A percentile compares a stretch with the other conserved stretches of the same genome.
phyloP scores from a whole-genome alignment of 1,140 invertebrate genomes.

The Macrostomum lignano region DNA sequence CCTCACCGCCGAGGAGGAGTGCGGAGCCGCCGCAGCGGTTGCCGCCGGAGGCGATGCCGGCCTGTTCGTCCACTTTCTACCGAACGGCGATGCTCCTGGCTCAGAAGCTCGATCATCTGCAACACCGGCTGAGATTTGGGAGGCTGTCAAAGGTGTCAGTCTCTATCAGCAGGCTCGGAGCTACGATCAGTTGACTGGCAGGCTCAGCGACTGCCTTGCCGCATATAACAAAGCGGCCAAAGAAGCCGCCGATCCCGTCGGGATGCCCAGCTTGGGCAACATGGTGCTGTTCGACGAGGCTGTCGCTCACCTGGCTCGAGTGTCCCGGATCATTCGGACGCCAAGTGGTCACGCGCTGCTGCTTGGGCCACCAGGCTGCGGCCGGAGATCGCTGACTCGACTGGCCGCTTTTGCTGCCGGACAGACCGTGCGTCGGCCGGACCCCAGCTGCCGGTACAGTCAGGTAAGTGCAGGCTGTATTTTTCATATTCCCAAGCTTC shows the following conservation, averaged over 20 bases:
- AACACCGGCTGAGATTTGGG: no score
- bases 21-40: slow-evolving; percentile 15
- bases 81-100: no score
- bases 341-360: slow-evolving; percentile 73
- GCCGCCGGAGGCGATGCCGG: slow-evolving; percentile 20
- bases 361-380: slow-evolving; percentile 75
- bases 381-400: slow-evolving; percentile 77
- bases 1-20: slow-evolving; percentile 18
- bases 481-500: slow-evolving; percentile 30
- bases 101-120: no score
- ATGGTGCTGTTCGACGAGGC: slow-evolving; percentile 89
- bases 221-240: slow-evolving; percentile 73
- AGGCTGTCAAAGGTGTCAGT: no score
- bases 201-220: slow-evolving; percentile 76
- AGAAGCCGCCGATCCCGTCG: slow-evolving; percentile 71
- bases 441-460: no score
- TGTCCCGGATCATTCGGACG: slow-evolving; percentile 70
- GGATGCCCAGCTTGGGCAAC: no score
- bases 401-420: slow-evolving; percentile 80
- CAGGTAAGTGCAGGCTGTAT: slow-evolving; percentile 43
- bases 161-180: slow-evolving; percentile 57
- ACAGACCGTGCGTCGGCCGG: slow-evolving; percentile 81
- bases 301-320: slow-evolving; percentile 77
- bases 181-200: slow-evolving; percentile 42
- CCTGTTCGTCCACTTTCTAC: no score